Evolutionary conservation across 2,797 vertebrate genomes (phyloP), one percentile per base, ranked within the genome.

Genomic region (Falco cherrug): DNA sequence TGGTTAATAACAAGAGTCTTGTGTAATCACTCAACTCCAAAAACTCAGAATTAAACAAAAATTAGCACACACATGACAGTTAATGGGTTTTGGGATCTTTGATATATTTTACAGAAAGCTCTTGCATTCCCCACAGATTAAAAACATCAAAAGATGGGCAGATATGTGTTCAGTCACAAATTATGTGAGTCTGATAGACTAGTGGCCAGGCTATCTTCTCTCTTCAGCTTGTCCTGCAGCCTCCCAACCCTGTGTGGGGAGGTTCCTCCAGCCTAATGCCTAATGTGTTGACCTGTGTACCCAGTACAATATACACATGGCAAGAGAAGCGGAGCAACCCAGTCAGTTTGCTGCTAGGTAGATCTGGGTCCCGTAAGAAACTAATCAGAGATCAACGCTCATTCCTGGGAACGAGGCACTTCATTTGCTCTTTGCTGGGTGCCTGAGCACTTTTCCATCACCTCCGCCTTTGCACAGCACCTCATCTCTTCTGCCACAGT

Each of bases 1-100:
- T 24, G 12, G 43, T 50, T 24, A 47, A 29, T 16, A 51, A 39
- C 13, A 13, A 3, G 4, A 28, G 10, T 12, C 21, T 67, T 7
- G 1, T 64, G 31, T 53, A 53, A 75, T 53, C 3, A 0, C 59
- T 50, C 1, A 3, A 47, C 48, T 81, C 43, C 1, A 1, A 71
- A 67, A 85, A 12, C 54, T 68, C 43, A 29, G 29, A 24, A 18
- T 56, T 9, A 33, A 29, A 22, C 16, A n/a, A 37, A 20, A 53
- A 45, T 4, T 33, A 26, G 6, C 45, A 35, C 28, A 7, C 29
- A 45, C 1, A 8, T 25, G 43, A 51, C 26, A 37, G 22, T 47
- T 47, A 57, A 47, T 57, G n/a, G 5, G 1, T 47, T 70, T 64
- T 64, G 37, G 10, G 35, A 37, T 43, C n/a, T 17, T 29, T 70